phyloP scores from a whole-genome alignment of 2,797 vertebrate genomes.

The Chelon labrosus region DNA sequence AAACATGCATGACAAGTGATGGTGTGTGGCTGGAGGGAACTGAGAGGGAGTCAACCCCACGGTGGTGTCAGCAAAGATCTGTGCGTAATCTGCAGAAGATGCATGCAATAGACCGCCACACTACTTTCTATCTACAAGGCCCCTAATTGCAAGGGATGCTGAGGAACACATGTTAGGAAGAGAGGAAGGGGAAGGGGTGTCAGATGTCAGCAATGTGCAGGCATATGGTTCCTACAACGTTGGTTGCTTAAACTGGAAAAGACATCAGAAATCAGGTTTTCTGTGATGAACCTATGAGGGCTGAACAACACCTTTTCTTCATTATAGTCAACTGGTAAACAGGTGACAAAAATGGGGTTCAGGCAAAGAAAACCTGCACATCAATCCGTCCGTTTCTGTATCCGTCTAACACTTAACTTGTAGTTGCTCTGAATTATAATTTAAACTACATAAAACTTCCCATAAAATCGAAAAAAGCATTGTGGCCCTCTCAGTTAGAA shows the following conservation, averaged over 20 bases:
- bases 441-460: not conserved
- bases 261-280: slow-evolving; percentile 51
- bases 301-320: not conserved
- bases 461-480: not conserved
- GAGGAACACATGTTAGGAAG: slow-evolving; percentile 80
- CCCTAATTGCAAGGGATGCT: slow-evolving; percentile 75
- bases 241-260: slow-evolving; percentile 59
- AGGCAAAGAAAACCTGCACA: not conserved
- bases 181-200: slow-evolving; percentile 79
- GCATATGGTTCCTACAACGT: slow-evolving; percentile 70
- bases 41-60: slow-evolving; percentile 47
- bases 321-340: slow-evolving; percentile 6
- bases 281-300: slow-evolving; percentile 17
- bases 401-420: not conserved
- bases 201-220: slow-evolving; percentile 69
- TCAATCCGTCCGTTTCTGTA: not conserved
- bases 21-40: slow-evolving; percentile 49
- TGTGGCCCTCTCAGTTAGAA: not conserved
- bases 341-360: not conserved
- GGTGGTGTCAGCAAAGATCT: slow-evolving; percentile 67
- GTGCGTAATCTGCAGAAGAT: slow-evolving; percentile 71
- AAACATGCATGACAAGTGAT: slow-evolving; percentile 75
- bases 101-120: slow-evolving; percentile 51
- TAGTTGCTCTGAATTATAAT: not conserved
- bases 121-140: slow-evolving; percentile 73